These are phyloP conservation scores for Phymastichus coffea DNA, from an alignment of 1,140 invertebrate species.

Conservation along the genomic window DNA sequence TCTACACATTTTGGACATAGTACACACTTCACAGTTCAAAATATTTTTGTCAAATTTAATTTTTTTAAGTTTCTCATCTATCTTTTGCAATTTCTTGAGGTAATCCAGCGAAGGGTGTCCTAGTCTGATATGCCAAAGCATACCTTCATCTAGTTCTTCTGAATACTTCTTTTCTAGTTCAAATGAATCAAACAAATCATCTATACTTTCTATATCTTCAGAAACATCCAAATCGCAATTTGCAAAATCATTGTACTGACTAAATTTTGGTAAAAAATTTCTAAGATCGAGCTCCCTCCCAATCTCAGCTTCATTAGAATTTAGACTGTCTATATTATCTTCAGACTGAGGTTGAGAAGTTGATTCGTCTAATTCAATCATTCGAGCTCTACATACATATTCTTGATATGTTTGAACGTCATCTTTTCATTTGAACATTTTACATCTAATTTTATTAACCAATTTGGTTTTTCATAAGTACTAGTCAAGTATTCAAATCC, in stretches of 20 bases:
- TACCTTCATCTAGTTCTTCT: slow-evolving; percentile 18
- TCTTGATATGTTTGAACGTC: background rate
- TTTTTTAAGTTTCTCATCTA: slow-evolving; percentile 6
- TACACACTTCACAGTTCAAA: slow-evolving; percentile 3
- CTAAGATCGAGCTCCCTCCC: too few species aligned
- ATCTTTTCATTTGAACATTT: slow-evolving; percentile 2
- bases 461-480: slow-evolving; percentile 17
- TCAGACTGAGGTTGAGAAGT: too few species aligned
- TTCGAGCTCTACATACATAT: slow-evolving; percentile 21
- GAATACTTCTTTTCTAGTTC: slow-evolving; percentile 8
- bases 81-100: slow-evolving; percentile 23
- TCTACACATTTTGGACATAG: slow-evolving; percentile 11
- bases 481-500: background rate
- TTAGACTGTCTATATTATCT: too few species aligned
- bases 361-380: background rate
- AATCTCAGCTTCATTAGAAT: slow-evolving; percentile 7
- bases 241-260: background rate
- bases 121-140: slow-evolving; percentile 30
- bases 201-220: background rate
- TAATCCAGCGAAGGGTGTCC: slow-evolving; percentile 21
- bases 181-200: background rate
- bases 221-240: background rate
- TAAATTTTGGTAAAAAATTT: too few species aligned
- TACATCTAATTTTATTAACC: slow-evolving; percentile 10
- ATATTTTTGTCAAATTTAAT: slow-evolving; percentile 18